Conservation (phyloP, 2,113 vertebrate species). For the Larimichthys crocea region DNA sequence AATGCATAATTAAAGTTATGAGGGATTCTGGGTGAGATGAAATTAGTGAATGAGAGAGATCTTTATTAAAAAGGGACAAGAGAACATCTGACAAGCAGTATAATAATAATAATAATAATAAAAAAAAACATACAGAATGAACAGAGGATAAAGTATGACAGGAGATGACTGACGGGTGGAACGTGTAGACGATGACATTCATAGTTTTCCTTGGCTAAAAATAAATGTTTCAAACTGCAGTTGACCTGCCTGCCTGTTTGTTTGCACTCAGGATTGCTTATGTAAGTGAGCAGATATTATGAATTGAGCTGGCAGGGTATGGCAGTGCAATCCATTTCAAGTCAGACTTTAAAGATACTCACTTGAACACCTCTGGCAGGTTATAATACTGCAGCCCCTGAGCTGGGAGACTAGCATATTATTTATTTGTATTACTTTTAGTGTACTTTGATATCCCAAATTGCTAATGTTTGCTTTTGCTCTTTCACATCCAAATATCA, state of each 20-base stretch:
- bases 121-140: no score
- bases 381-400: neutral
- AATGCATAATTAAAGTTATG: neutral
- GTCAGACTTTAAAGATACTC: neutral
- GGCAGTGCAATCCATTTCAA: neutral
- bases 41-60: neutral
- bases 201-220: neutral
- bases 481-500: neutral
- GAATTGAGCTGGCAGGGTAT: neutral
- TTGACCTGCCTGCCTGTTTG: neutral
- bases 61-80: neutral
- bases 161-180: neutral
- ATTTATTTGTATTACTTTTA: no score
- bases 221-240: neutral
- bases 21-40: neutral
- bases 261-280: neutral
- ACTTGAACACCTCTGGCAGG: neutral
- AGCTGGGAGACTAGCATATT: neutral
- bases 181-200: neutral
- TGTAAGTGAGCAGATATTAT: slow-evolving; percentile 6
- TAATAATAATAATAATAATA: neutral
- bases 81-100: neutral
- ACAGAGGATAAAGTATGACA: neutral
- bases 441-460: no score
- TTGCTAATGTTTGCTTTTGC: no score